These are phyloP conservation scores for Lycocerus yunnanus DNA, from an alignment of 2,888 invertebrate species.

Conservation along the genomic window DNA sequence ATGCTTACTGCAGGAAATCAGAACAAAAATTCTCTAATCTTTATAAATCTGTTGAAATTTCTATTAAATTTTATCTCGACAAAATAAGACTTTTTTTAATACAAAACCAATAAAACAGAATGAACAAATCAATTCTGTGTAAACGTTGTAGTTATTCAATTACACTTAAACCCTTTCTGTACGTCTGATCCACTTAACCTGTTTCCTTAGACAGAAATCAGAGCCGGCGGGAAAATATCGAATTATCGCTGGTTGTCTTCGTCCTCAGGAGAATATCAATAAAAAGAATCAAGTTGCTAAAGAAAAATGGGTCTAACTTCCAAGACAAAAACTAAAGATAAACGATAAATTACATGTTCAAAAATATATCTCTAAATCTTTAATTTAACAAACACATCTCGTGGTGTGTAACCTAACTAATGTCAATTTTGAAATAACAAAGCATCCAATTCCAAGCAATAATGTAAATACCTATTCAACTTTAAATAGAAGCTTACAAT, in stretches of 20 bases:
- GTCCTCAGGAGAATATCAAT: conserved; percentile 29
- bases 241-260: conserved; percentile 38
- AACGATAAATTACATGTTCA: conserved; percentile 24
- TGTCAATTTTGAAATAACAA: background rate
- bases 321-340: conserved; percentile 24
- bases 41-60: background rate
- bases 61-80: background rate
- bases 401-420: background rate
- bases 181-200: conserved; percentile 40
- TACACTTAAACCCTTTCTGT: conserved; percentile 35
- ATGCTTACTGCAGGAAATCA: background rate
- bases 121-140: conserved; percentile 21
- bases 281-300: conserved; percentile 29
- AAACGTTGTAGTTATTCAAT: conserved; percentile 34
- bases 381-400: background rate
- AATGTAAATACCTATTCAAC: background rate
- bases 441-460: background rate
- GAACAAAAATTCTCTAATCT: background rate
- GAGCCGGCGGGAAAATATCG: conserved; percentile 39
- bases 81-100: background rate
- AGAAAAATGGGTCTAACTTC: conserved; percentile 24
- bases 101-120: conserved; percentile 6
- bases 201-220: conserved; percentile 35
- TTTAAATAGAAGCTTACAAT: background rate
- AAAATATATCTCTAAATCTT: conserved; percentile 14